Evolutionary conservation across 2,888 invertebrate species (phyloP), one percentile per base, ranked within the genome.

Genomic region (Drosophila melanosoma): DNA sequence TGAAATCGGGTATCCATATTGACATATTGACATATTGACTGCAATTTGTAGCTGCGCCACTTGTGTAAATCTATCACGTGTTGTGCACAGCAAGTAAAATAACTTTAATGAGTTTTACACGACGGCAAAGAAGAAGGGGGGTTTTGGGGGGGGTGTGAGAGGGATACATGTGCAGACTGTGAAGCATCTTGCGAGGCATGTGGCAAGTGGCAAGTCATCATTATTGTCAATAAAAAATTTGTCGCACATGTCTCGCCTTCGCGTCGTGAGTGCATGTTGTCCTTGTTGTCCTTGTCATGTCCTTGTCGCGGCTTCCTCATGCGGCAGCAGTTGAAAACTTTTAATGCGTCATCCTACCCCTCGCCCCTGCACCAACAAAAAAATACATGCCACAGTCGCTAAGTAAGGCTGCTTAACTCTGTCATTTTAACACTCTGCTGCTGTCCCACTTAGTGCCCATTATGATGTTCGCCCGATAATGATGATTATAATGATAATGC

Each of bases 151-250:
- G 4, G 15, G 5, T n/a, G 12, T 59, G 10, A 26, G 5, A 35
- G 4, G 51, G 49, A 69, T 38, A 29, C 42, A 15, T 8, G 45
- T 23, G 32, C 23, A 29, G 68, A 20, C 54, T 42, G 53, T 36
- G n/a, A n/a, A 51, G 23, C 58, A 53, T 62, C 76, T 74, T 73
- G 36, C 38, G 15, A 26, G 56, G 57, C 63, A 63, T 35, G 40
- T 62, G 57, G 15, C 58, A 56, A 51, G 61, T 53, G 64, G 29
- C 58, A 76, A 90, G 83, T 91, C 91, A 91, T 91, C 90, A 86
- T 88, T 85, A 85, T 81, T 89, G 84, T 91, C 90, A 91, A 90
- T 91, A 90, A 90, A 90, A 91, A 88, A 83, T 58, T 58, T 86
- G 89, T 86, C 79, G 79, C 80, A 90, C 89, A 87, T 88, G 82